These are phyloP conservation scores for Balearica regulorum DNA, from an alignment of 2,797 vertebrate genomes.

Conservation along the genomic window DNA sequence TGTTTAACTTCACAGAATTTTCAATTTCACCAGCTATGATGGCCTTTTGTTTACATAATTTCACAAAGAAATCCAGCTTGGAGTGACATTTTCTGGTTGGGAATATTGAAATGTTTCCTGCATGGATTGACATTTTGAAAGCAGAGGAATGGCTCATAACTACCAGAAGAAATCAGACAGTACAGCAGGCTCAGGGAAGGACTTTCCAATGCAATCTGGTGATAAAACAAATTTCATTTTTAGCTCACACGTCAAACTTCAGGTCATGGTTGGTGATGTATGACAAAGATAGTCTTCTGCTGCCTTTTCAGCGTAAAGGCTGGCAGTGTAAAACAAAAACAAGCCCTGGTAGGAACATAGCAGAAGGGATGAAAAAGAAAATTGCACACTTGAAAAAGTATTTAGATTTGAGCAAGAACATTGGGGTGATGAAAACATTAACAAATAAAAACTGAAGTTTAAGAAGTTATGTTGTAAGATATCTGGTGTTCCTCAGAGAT, in stretches of 20 bases:
- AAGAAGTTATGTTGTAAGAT: neutral
- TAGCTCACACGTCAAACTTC: neutral
- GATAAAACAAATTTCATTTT: neutral
- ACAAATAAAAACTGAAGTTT: neutral
- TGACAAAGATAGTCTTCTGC: neutral
- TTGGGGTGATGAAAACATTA: neutral
- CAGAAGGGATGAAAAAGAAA: neutral
- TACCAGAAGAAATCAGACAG: neutral
- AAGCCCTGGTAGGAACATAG: neutral
- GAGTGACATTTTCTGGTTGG: constrained; percentile 18
- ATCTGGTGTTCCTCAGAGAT: neutral
- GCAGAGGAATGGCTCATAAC: neutral
- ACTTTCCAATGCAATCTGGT: neutral
- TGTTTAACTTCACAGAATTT: neutral
- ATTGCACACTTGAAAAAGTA: neutral
- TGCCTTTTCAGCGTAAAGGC: neutral
- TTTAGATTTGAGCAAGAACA: neutral
- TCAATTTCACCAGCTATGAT: neutral
- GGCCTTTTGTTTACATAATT: constrained; percentile 28
- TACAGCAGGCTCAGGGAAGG: neutral
- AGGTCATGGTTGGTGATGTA: neutral
- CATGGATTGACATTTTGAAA: neutral
- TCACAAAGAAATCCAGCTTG: neutral
- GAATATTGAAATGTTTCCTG: constrained; percentile 27
- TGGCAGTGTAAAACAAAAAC: neutral